These are phyloP conservation scores for Bubo scandiacus DNA, from an alignment of 2,113 vertebrate genomes.

Conservation along the genomic window DNA sequence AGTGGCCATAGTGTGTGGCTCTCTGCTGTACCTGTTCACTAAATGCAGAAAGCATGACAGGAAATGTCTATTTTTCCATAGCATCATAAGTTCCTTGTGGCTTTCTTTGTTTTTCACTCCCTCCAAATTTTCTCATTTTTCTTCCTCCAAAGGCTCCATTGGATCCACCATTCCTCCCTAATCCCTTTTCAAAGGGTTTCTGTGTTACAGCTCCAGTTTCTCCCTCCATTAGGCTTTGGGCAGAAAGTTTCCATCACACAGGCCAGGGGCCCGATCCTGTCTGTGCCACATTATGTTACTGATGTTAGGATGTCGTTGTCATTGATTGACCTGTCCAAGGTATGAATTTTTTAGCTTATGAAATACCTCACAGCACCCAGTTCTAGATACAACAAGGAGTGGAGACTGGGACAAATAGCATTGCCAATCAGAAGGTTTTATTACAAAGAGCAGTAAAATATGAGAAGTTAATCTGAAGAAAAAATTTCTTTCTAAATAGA, in stretches of 20 bases:
- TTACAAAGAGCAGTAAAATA: neutral
- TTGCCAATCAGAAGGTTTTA: neutral
- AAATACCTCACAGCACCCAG: neutral
- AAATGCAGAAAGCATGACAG: neutral
- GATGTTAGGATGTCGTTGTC: neutral
- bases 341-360: neutral
- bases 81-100: neutral
- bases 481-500: neutral
- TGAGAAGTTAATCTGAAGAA: neutral
- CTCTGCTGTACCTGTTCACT: neutral
- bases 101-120: neutral
- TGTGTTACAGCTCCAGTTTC: neutral
- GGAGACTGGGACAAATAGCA: neutral
- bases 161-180: neutral
- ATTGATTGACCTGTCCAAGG: neutral
- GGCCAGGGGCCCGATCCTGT: fast-evolving
- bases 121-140: neutral
- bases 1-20: neutral
- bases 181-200: neutral
- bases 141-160: neutral
- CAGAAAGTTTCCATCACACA: neutral
- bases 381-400: neutral
- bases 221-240: neutral
- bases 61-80: neutral
- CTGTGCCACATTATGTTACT: neutral